These are phyloP conservation scores for Melinaea marsaeus DNA, from an alignment of 2,888 invertebrate genomes.

Conservation along the genomic window DNA sequence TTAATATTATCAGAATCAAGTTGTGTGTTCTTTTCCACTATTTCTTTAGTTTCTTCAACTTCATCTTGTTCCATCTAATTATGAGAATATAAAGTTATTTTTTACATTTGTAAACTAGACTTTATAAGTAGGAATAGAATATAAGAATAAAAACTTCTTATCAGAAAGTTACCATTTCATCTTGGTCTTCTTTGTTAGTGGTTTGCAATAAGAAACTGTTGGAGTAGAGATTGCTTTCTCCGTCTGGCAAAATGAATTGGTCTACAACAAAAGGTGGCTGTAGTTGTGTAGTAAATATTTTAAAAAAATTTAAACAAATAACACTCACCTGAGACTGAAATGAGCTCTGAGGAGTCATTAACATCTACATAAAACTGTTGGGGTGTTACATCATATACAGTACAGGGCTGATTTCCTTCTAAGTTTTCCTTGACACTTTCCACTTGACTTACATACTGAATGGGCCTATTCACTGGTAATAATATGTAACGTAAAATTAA, in stretches of 20 bases:
- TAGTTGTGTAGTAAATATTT: too few species aligned
- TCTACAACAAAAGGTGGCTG: conserved; percentile 44
- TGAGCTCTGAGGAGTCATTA: conserved; percentile 50
- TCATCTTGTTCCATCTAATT: conserved; percentile 45
- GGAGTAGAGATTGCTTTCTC: conserved; percentile 46
- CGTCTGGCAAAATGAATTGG: conserved; percentile 50
- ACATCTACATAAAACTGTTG: conserved; percentile 63
- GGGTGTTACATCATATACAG: conserved; percentile 53
- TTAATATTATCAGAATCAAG: conserved; percentile 35
- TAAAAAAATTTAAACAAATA: conserved; percentile 6
- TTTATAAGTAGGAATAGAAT: neutral
- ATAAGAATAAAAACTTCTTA: conserved; percentile 29
- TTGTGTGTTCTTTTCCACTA: conserved; percentile 31
- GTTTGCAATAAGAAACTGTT: conserved; percentile 57
- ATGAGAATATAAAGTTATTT: neutral
- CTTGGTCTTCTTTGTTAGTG: conserved; percentile 43
- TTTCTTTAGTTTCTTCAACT: conserved; percentile 35
- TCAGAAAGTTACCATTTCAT: too few species aligned
- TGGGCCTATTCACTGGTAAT: conserved; percentile 57
- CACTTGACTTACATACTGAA: conserved; percentile 57
- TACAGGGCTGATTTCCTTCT: conserved; percentile 45
- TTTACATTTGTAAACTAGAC: conserved; percentile 3
- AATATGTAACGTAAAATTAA: neutral
- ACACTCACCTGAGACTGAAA: conserved; percentile 51
- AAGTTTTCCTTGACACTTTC: conserved; percentile 49